Percentiles rank a stretch among this genome's conserved stretches.
Conservation (phyloP, 2,113 vertebrate genomes). For the Sapayoa aenigma region DNA sequence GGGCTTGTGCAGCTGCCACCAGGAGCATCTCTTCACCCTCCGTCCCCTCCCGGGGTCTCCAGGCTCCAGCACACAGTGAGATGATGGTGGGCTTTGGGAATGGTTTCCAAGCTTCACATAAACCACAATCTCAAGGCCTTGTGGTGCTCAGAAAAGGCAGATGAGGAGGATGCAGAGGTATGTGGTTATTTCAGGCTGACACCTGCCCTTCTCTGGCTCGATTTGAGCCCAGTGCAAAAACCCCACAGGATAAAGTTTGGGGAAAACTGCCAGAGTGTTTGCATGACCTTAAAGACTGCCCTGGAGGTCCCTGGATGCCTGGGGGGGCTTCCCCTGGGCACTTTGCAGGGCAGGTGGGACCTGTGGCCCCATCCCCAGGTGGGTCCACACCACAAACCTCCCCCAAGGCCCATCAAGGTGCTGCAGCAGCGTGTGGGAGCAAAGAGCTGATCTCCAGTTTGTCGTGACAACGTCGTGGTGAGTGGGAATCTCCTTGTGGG, state of each 20-base stretch:
- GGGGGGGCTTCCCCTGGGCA: neutral
- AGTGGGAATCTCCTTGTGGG: neutral
- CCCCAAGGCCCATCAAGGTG: neutral
- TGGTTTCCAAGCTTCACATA: neutral
- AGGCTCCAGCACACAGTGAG: neutral
- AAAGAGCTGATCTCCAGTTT: neutral
- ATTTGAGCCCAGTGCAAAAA: neutral
- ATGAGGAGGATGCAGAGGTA: neutral
- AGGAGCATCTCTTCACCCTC: neutral
- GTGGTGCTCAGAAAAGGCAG: neutral
- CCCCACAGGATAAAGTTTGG: neutral
- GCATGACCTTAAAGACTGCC: neutral
- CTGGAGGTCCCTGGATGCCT: neutral
- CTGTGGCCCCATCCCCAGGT: neutral
- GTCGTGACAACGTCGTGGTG: neutral
- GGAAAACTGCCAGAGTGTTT: neutral
- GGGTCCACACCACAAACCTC: neutral
- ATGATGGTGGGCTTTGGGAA: neutral
- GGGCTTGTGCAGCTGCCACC: neutral
- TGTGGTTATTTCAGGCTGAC: neutral
- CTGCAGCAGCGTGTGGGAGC: neutral
- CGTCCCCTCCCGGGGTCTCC: neutral
- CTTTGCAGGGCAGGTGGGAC: neutral
- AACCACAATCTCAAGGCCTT: rapidly evolving
- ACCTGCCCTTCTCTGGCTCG: neutral